A percentile compares a stretch with the other conserved stretches of the same genome.
Conservation (phyloP, 1,140 invertebrate genomes). For the Heliothis virescens region DNA sequence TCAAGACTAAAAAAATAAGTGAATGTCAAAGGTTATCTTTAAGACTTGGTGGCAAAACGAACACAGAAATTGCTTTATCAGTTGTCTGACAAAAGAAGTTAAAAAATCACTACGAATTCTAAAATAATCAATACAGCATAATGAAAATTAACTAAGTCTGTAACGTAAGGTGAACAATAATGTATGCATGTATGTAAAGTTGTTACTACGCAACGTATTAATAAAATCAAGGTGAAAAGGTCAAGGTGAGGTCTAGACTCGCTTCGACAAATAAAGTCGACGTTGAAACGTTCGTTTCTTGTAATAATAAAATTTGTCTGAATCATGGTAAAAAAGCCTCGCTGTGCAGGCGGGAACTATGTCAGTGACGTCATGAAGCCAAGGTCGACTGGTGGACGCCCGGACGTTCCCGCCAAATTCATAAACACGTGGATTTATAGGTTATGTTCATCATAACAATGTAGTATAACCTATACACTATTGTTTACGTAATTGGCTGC, state of each 20-base stretch:
- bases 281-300: conserved; percentile 22
- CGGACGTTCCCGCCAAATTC: conserved; percentile 79
- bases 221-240: conserved; percentile 36
- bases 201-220: background rate
- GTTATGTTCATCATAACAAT: conserved; percentile 39
- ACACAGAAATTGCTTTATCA: background rate
- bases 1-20: background rate
- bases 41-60: background rate
- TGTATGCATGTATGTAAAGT: conserved; percentile 1
- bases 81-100: background rate
- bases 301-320: conserved; percentile 59
- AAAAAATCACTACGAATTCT: background rate
- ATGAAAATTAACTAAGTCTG: too few species aligned
- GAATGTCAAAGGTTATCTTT: conserved; percentile 24
- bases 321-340: conserved; percentile 64
- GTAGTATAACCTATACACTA: conserved; percentile 11
- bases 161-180: background rate
- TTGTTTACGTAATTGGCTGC: background rate
- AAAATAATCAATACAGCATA: background rate
- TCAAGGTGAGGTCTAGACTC: conserved; percentile 30
- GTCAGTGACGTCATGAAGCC: conserved; percentile 79
- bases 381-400: conserved; percentile 75
- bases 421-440: conserved; percentile 42
- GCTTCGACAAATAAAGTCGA: conserved; percentile 18
- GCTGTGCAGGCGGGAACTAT: conserved; percentile 77